Conservation (phyloP, 2,113 vertebrate species). For the Hemibates koningsi region DNA sequence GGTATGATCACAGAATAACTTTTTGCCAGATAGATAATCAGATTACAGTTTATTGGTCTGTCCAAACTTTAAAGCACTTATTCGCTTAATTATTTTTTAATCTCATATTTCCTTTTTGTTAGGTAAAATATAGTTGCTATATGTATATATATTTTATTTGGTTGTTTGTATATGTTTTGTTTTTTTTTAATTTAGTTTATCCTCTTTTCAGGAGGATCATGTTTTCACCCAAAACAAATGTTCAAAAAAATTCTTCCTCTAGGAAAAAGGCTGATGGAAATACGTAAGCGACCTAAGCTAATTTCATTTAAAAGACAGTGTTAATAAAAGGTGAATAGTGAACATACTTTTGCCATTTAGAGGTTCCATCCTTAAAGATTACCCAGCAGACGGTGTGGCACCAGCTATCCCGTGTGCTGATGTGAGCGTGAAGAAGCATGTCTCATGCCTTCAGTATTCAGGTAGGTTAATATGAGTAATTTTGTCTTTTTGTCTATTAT, state of each 20-base stretch:
- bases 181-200: background rate
- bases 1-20: conserved; percentile 59
- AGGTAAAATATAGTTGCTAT: background rate
- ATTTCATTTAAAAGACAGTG: background rate
- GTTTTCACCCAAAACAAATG: conserved; percentile 77
- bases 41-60: background rate
- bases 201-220: conserved; percentile 66
- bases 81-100: background rate
- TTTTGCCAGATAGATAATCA: background rate
- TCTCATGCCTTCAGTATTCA: conserved; percentile 76
- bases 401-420: conserved; percentile 53
- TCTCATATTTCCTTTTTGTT: background rate
- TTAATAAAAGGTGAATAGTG: background rate
- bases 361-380: conserved; percentile 66
- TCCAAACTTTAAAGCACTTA: background rate
- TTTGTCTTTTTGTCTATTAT: background rate
- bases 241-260: conserved; percentile 42
- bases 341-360: conserved; percentile 19
- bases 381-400: conserved; percentile 59
- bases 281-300: conserved; percentile 47
- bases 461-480: conserved; percentile 56
- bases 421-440: conserved; percentile 44
- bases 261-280: conserved; percentile 37
- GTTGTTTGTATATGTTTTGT: background rate
- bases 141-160: background rate